Percentiles rank a stretch among this genome's conserved stretches.
These are phyloP conservation scores for Desmodus rotundus DNA, from an alignment of 2,113 vertebrate genomes.

Conservation along the genomic window DNA sequence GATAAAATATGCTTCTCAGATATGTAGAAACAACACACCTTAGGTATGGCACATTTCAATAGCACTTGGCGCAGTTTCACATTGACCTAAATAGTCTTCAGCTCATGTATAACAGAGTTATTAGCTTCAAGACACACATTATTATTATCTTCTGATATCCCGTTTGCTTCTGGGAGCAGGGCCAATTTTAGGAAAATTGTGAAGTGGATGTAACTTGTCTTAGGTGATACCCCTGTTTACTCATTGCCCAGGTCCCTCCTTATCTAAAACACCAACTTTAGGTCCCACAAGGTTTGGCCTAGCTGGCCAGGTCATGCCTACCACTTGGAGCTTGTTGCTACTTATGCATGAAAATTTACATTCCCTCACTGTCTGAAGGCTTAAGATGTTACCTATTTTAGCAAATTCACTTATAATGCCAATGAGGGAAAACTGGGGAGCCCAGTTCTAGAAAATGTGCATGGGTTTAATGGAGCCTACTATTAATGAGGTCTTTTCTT, in stretches of 20 bases:
- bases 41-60: background rate
- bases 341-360: background rate
- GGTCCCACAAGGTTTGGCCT: background rate
- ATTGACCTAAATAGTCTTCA: conserved; percentile 12
- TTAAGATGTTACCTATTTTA: background rate
- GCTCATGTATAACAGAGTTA: conserved; percentile 38
- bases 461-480: background rate
- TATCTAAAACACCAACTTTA: background rate
- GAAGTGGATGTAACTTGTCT: conserved; percentile 28
- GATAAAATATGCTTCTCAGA: conserved; percentile 28
- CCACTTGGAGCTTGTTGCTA: background rate
- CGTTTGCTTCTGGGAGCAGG: conserved; percentile 13
- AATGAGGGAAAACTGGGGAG: background rate
- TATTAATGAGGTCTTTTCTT: background rate
- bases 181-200: conserved; percentile 36
- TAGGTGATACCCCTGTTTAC: background rate
- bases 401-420: background rate
- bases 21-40: background rate
- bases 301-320: background rate
- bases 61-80: conserved; percentile 30
- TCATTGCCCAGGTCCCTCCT: background rate
- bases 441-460: background rate
- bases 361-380: background rate
- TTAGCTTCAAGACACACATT: conserved; percentile 33
- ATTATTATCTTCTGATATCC: conserved; percentile 34